These are phyloP conservation scores for Auanema freiburgensis DNA, from an alignment of 2,888 invertebrate species.

Conservation along the genomic window DNA sequence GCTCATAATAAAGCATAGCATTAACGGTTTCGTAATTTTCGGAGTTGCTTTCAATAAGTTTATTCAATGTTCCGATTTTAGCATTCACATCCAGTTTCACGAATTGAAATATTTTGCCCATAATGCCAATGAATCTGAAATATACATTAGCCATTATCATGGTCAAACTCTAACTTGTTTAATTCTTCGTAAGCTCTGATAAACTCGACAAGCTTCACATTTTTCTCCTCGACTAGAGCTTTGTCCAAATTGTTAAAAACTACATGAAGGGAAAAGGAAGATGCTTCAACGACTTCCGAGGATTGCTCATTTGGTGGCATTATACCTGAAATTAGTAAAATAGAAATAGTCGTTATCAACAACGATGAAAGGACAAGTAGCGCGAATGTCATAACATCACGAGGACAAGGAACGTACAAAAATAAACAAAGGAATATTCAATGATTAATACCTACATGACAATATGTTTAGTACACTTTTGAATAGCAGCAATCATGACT, in stretches of 20 bases:
- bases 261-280: no score
- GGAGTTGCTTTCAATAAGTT: slow-evolving; percentile 24
- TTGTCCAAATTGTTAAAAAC: background rate
- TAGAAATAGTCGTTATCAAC: no score
- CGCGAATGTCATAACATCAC: no score
- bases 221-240: slow-evolving; percentile 5
- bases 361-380: no score
- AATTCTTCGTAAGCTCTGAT: slow-evolving; percentile 23
- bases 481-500: no score
- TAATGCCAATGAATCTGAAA: slow-evolving; percentile 33
- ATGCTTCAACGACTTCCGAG: no score
- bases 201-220: slow-evolving; percentile 24
- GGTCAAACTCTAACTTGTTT: slow-evolving; percentile 13
- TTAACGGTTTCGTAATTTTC: slow-evolving; percentile 22
- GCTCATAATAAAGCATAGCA: slow-evolving; percentile 20
- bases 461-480: no score
- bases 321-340: no score
- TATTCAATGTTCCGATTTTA: slow-evolving; percentile 25
- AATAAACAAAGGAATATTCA: no score
- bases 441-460: no score
- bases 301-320: no score
- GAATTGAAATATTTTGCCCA: slow-evolving; percentile 44
- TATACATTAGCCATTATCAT: background rate
- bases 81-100: slow-evolving; percentile 35
- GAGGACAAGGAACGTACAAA: no score